These are phyloP conservation scores for Scaptomyza graminum DNA, from an alignment of 1,140 invertebrate species.

Conservation along the genomic window DNA sequence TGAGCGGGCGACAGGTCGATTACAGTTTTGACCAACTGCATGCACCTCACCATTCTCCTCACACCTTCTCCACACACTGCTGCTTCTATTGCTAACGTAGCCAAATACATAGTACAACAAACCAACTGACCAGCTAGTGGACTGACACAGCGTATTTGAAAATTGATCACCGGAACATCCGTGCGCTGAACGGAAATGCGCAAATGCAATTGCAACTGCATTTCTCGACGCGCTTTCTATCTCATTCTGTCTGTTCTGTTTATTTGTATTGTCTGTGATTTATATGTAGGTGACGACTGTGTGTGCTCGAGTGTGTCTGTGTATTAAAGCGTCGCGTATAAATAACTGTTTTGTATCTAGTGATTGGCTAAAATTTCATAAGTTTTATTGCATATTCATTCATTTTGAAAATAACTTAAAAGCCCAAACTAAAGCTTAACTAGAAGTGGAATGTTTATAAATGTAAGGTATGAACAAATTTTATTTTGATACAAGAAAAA, in stretches of 20 bases:
- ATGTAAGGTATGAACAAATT: not conserved
- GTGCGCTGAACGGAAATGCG: slow-evolving; percentile 79
- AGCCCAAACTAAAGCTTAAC: not conserved
- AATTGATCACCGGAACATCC: slow-evolving; percentile 82
- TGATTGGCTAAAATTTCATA: slow-evolving; percentile 53
- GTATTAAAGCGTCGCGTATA: slow-evolving; percentile 28
- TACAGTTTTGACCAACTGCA: slow-evolving; percentile 18
- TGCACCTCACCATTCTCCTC: not conserved
- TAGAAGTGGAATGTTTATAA: no score
- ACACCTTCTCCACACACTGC: not conserved
- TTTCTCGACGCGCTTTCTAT: slow-evolving; percentile 3
- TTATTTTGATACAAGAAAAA: not conserved
- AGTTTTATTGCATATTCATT: not conserved
- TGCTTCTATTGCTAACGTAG: slow-evolving; percentile 7
- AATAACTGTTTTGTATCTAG: slow-evolving; percentile 61
- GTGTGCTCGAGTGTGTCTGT: slow-evolving; percentile 7
- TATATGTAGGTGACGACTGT: slow-evolving; percentile 24
- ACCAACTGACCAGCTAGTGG: slow-evolving; percentile 37
- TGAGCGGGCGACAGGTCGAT: slow-evolving; percentile 67
- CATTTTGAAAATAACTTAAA: not conserved
- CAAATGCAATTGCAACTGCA: slow-evolving; percentile 64
- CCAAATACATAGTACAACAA: slow-evolving; percentile 26
- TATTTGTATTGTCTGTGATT: slow-evolving; percentile 15
- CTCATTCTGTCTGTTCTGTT: slow-evolving; percentile 1
- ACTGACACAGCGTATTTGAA: slow-evolving; percentile 80